Base-by-base conservation (phyloP, 2,113 vertebrate genomes). In the Cranoglanis bouderius region DNA sequence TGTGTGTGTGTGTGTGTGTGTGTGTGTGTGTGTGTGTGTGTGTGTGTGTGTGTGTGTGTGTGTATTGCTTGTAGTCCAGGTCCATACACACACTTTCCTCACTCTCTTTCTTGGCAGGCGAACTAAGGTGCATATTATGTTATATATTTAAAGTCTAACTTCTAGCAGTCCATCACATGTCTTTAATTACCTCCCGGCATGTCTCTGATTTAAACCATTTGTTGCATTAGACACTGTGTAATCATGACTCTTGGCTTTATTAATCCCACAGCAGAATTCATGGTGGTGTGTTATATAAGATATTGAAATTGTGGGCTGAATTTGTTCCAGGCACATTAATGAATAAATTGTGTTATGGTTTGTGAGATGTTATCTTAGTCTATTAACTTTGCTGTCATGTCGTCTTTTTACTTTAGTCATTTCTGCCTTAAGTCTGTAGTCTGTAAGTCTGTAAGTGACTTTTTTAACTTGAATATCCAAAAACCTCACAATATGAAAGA, bases 301-400 rank as follows among this genome's bases (percentile, higher is more conserved):
- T 55, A 88, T 80, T 38, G 59, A 80, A 85, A 21, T 26, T 85
- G 72, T 63, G 88, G 24, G 13, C 55, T 81, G 59, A 80, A 77
- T 40, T 82, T 49, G 43, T 67, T 85, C 88, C 72, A 88, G 57
- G 12, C 72, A n/a, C n/a, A 55, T 67, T 88, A 46, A 78, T 85
- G 82, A 88, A 80, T 80, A 78, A 85, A 88, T 80, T 53, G 3
- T 38, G 35, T 65, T 77, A 43, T 7, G 38, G 35, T 88, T 88
- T 74, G 38, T 21, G 21, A 35, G 67, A 85, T 85, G 70, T 77
- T 84, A 77, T 88, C 43, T n/a, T 29, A 26, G 21, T 78, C 12
- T 81, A 61, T 61, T 83, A 83, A 14, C 55, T 43, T 61, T 38
- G 29, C 46, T 53, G n/a, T 32, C 7, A n/a, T n/a, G 26, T 49